phyloP scores from a whole-genome alignment of 2,888 invertebrate genomes.

The Campoplex nolae region DNA sequence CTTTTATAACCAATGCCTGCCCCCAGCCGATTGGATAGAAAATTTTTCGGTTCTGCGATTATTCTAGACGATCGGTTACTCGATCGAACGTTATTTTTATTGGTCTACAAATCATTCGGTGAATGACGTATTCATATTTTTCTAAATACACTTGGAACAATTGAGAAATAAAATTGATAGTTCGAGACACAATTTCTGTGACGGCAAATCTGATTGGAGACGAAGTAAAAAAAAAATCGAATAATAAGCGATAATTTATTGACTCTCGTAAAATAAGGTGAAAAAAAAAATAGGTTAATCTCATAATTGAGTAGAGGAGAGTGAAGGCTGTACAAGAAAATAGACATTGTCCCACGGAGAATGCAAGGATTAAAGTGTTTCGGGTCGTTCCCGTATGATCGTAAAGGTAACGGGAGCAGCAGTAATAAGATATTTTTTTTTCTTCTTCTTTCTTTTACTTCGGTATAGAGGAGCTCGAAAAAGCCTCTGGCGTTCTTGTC shows the following conservation, averaged over 20 bases:
- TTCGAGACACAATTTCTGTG: not conserved
- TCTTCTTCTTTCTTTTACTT: not conserved
- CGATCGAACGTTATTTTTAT: not conserved
- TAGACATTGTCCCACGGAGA: not conserved
- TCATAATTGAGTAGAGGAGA: not conserved
- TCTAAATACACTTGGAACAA: not conserved
- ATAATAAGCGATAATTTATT: not conserved
- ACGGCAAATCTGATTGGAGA: no score
- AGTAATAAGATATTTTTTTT: constrained; percentile 1
- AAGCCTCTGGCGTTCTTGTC: not conserved
- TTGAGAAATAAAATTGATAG: not conserved
- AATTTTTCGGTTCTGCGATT: not conserved
- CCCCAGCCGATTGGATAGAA: not conserved
- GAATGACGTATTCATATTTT: not conserved
- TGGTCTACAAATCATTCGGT: not conserved
- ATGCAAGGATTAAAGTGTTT: constrained; percentile 5
- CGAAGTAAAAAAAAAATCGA: not conserved
- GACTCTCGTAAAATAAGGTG: not conserved
- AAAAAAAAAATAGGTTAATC: not conserved
- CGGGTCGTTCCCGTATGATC: not conserved
- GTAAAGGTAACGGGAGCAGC: constrained; percentile 3
- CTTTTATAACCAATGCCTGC: not conserved
- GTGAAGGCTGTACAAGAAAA: not conserved
- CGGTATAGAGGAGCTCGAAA: not conserved
- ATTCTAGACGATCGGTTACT: not conserved